Conservation (phyloP, 1,140 invertebrate genomes). For the Danaus melanippus region DNA sequence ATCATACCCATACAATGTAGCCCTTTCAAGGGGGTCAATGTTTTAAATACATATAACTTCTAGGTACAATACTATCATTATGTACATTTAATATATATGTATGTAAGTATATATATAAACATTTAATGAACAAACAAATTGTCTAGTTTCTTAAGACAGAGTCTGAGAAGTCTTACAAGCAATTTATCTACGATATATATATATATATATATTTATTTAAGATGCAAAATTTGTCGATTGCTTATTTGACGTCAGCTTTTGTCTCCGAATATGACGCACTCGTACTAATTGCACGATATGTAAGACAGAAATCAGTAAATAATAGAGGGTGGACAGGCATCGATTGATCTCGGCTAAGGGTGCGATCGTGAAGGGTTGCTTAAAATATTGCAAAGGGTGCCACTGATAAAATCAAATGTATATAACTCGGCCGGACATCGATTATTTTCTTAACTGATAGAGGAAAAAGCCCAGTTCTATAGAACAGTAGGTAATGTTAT, state of each 20-base stretch:
- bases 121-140: too few species aligned
- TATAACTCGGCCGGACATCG: conserved; percentile 30
- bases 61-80: too few species aligned
- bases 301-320: conserved; percentile 48
- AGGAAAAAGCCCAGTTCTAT: conserved; percentile 3
- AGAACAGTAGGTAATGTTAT: too few species aligned
- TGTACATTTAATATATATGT: too few species aligned
- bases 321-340: conserved; percentile 55
- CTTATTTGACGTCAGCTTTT: too few species aligned
- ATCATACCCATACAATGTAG: conserved; percentile 12
- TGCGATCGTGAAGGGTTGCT: conserved; percentile 48
- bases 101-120: too few species aligned
- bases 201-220: too few species aligned
- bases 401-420: conserved; percentile 42
- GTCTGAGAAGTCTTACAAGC: too few species aligned
- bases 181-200: too few species aligned
- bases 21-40: conserved; percentile 11
- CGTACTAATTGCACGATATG: conserved; percentile 11
- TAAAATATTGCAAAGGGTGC: conserved; percentile 58
- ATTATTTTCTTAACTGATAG: conserved; percentile 24
- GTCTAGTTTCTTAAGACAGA: too few species aligned
- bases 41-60: conserved; percentile 3
- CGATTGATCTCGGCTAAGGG: conserved; percentile 57
- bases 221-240: too few species aligned
- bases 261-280: too few species aligned